Conservation (phyloP, 30 jellyfish, hydroid and myxozoan genomes). For the Aurelia aurita complex sp. Pacific region DNA sequence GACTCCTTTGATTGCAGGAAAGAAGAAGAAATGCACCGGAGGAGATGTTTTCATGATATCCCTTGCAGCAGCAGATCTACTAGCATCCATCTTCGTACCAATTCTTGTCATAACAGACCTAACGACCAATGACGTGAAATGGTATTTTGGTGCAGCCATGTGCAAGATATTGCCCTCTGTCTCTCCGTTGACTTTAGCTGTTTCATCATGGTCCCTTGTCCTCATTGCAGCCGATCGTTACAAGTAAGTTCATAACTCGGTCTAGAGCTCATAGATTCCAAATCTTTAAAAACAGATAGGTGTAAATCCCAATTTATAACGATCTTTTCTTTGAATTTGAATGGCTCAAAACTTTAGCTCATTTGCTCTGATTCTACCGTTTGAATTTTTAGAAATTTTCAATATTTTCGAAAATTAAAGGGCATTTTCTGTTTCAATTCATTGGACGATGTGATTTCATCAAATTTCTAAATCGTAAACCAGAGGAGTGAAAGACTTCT, state of each 20-base stretch:
- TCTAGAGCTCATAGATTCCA: too few species aligned
- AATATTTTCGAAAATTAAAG: too few species aligned
- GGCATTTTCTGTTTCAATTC: too few species aligned
- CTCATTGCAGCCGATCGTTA: conserved; percentile 57
- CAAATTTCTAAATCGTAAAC: too few species aligned
- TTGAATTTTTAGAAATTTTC: too few species aligned
- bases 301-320: too few species aligned
- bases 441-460: too few species aligned
- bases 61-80: conserved; percentile 45
- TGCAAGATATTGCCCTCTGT: conserved; percentile 49
- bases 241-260: conserved; percentile 14
- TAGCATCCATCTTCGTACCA: conserved; percentile 56
- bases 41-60: conserved; percentile 53
- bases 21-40: conserved; percentile 39
- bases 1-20: background rate
- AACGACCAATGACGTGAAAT: background rate
- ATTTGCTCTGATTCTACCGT: too few species aligned
- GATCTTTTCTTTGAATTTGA: too few species aligned
- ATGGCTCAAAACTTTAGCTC: too few species aligned
- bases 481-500: too few species aligned
- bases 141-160: conserved; percentile 45
- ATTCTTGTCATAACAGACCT: conserved; percentile 32
- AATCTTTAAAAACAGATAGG: too few species aligned
- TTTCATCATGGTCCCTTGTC: conserved; percentile 70
- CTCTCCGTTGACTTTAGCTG: conserved; percentile 50